Conservation (phyloP, 2,797 vertebrate species). For the Picus viridis region DNA sequence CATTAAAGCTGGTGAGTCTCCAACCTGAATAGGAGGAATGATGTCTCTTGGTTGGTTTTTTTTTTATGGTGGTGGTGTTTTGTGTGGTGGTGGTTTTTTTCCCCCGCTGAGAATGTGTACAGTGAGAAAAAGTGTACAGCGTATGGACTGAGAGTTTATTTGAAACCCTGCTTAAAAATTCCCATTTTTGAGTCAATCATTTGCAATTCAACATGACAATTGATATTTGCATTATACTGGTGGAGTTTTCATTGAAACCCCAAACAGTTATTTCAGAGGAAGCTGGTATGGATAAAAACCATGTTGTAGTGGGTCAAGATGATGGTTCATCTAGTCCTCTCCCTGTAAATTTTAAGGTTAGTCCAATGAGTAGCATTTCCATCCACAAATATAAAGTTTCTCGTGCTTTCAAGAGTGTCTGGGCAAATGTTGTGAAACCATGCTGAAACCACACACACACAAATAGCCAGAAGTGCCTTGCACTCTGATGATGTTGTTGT, state of each 20-base stretch:
- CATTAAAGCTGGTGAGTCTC: conserved; percentile 38
- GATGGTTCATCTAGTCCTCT: not conserved
- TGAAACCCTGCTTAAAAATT: not conserved
- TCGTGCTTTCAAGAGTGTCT: not conserved
- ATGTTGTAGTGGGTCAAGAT: not conserved
- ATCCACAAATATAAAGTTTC: not conserved
- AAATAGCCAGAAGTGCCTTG: not conserved
- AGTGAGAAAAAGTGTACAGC: no score
- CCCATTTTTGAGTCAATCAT: not conserved
- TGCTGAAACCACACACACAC: no score
- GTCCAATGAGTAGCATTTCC: not conserved
- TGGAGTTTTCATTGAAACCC: not conserved
- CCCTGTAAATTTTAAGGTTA: not conserved
- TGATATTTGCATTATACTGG: not conserved
- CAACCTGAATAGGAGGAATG: not conserved
- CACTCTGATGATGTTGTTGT: not conserved
- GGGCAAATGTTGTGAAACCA: not conserved
- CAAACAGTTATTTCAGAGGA: not conserved
- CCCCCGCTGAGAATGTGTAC: not conserved
- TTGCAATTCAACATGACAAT: not conserved
- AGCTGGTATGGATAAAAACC: not conserved
- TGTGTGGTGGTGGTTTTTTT: not conserved
- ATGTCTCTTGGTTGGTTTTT: not conserved
- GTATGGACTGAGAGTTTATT: not conserved
- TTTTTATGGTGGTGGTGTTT: no score